A percentile compares a stretch with the other conserved stretches of the same genome.
Evolutionary conservation across 2,113 vertebrate species (phyloP).

Genomic region (Tylochromis polylepis): DNA sequence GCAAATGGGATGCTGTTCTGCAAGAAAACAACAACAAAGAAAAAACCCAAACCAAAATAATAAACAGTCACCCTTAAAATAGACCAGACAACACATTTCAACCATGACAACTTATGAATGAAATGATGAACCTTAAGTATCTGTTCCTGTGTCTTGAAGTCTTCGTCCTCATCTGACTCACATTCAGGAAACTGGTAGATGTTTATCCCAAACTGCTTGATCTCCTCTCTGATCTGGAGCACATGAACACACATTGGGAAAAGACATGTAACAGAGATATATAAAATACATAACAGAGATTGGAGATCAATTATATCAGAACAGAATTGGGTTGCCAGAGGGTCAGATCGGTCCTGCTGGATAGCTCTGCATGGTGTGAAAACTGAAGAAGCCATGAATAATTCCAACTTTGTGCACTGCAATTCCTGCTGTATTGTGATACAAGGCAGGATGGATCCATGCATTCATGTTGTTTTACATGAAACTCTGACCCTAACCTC

Average conservation of each 20-base stretch:
- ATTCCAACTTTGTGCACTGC: background rate
- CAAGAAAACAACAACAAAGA: background rate
- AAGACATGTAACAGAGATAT: background rate
- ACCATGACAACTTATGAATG: background rate
- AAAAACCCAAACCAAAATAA: background rate
- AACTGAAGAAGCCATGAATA: background rate
- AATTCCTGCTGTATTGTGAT: background rate
- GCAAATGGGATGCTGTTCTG: slow-evolving; percentile 75
- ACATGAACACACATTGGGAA: background rate
- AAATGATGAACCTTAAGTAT: slow-evolving; percentile 62
- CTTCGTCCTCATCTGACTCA: slow-evolving; percentile 68
- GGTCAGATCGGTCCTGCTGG: background rate
- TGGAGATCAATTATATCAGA: background rate
- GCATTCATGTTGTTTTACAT: background rate
- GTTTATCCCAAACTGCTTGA: slow-evolving; percentile 66
- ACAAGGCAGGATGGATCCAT: background rate
- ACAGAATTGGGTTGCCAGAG: background rate
- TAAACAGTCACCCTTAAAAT: background rate
- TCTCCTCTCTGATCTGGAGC: slow-evolving; percentile 65
- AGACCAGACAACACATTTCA: background rate
- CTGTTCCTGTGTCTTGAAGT: slow-evolving; percentile 57
- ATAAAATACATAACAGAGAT: background rate
- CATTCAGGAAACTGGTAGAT: slow-evolving; percentile 74
- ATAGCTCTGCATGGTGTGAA: background rate
- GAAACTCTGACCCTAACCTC: background rate